Percentiles rank a stretch among this genome's conserved stretches.
Evolutionary conservation across 2,888 invertebrate species (phyloP).

Genomic region (Nomada ferruginata): DNA sequence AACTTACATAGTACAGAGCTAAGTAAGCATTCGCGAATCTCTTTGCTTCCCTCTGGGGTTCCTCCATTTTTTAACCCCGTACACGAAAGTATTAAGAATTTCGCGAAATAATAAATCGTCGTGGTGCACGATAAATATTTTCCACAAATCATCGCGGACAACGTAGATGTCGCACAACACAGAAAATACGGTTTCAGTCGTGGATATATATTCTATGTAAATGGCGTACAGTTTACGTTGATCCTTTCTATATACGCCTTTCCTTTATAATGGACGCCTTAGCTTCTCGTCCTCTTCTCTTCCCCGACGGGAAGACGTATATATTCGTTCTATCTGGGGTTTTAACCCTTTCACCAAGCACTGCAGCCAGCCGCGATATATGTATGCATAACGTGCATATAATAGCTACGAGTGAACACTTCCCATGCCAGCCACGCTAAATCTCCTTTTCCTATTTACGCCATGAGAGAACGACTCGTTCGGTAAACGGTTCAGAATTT

Average conservation of each 20-base stretch:
- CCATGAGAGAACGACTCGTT: not conserved
- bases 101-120: conserved; percentile 37
- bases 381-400: conserved; percentile 9
- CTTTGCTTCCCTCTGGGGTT: no score
- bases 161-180: conserved; percentile 33
- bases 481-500: conserved; percentile 2
- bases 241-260: conserved; percentile 16
- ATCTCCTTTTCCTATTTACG: conserved; percentile 13
- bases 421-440: conserved; percentile 11
- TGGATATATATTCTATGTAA: conserved; percentile 47
- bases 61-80: no score
- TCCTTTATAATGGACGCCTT: conserved; percentile 46
- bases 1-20: no score
- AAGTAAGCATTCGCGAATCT: no score
- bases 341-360: conserved; percentile 53
- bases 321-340: conserved; percentile 39
- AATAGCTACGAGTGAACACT: conserved; percentile 40
- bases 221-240: conserved; percentile 42
- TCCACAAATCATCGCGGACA: not conserved
- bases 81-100: conserved; percentile 19
- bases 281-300: conserved; percentile 31
- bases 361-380: conserved; percentile 27
- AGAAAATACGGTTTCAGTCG: conserved; percentile 51
- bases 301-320: conserved; percentile 6
- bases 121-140: conserved; percentile 15